Conservation (phyloP, 1,140 invertebrate genomes). For the Lerema accius region DNA sequence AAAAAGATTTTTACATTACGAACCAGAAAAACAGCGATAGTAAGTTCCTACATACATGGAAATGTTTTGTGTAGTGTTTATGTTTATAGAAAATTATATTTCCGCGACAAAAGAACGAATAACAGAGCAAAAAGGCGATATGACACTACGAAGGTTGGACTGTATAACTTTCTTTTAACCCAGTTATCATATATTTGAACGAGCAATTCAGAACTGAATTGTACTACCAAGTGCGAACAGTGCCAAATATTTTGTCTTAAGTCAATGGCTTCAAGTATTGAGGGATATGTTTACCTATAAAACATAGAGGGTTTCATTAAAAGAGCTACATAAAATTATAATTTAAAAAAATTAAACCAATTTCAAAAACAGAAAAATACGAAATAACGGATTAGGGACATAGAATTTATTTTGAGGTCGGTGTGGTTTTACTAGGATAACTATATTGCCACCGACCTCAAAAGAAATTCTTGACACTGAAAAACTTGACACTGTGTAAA, state of each 20-base stretch:
- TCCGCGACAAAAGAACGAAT: background rate
- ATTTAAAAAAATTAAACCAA: no score
- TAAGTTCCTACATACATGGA: background rate
- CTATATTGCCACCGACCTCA: no score
- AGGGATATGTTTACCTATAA: background rate
- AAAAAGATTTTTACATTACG: no score
- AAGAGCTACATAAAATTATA: no score
- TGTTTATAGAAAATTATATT: background rate
- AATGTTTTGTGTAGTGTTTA: background rate
- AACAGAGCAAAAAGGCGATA: background rate
- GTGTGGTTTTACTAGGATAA: no score
- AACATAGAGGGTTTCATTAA: background rate
- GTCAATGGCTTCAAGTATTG: background rate
- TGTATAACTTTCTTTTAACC: slow-evolving; percentile 17
- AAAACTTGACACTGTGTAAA: no score
- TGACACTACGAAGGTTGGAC: slow-evolving; percentile 5
- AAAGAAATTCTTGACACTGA: no score
- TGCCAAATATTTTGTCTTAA: slow-evolving; percentile 1
- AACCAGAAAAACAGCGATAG: background rate
- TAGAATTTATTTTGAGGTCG: no score
- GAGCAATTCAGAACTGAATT: slow-evolving; percentile 24
- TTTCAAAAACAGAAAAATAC: no score
- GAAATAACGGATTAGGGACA: no score
- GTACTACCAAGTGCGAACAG: slow-evolving; percentile 21
- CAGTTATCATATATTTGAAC: slow-evolving; percentile 25